Percentiles rank a stretch among this genome's conserved stretches.
phyloP scores from a whole-genome alignment of 2,888 invertebrate genomes.

The Phoenoteleia sp. region DNA sequence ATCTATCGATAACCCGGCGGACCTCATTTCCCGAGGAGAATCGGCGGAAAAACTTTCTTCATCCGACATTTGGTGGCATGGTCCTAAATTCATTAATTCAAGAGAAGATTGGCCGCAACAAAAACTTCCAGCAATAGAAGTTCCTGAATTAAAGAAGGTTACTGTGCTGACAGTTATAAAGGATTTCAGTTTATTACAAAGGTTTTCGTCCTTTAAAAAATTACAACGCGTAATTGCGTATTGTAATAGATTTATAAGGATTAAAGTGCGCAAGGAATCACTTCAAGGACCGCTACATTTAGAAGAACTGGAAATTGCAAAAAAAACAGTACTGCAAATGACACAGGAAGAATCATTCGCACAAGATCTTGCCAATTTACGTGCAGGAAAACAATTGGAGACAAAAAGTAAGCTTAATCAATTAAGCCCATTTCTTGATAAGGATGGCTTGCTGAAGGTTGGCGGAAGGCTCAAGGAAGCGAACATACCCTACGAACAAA shows the following conservation, averaged over 20 bases:
- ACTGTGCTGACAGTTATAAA: not conserved
- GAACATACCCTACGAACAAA: not conserved
- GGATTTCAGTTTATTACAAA: not conserved
- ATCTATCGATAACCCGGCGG: conserved; percentile 4
- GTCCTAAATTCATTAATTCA: not conserved
- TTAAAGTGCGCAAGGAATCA: not conserved
- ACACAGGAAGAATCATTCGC: conserved; percentile 7
- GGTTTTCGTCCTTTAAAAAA: not conserved
- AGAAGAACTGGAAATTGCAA: not conserved
- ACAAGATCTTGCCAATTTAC: not conserved
- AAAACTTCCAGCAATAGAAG: not conserved
- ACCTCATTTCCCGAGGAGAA: not conserved
- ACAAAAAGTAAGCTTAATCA: not conserved
- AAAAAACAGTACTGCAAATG: not conserved
- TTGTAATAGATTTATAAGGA: not conserved
- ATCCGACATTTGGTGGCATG: not conserved
- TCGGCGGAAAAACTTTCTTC: not conserved
- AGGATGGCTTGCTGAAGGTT: not conserved
- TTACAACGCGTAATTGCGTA: not conserved
- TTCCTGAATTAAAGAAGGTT: not conserved
- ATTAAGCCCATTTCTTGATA: not conserved
- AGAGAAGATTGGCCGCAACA: not conserved
- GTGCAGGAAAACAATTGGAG: not conserved
- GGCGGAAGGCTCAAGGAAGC: not conserved
- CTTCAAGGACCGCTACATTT: not conserved